Percentiles rank a stretch among this genome's conserved stretches.
Conservation (phyloP, 2,888 invertebrate genomes). For the Orthonychiurus folsomi region DNA sequence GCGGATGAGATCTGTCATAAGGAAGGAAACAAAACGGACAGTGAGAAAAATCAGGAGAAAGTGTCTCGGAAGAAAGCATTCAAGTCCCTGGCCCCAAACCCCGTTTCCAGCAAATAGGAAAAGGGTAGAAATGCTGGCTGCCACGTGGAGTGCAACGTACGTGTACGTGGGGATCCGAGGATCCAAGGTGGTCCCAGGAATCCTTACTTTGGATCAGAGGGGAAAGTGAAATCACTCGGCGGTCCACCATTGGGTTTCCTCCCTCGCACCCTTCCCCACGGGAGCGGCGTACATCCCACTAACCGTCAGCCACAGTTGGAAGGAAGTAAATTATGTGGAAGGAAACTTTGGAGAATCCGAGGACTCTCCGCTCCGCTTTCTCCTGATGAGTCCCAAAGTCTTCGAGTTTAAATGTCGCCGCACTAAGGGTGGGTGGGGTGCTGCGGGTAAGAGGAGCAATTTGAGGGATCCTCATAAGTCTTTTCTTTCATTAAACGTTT, state of each 20-base stretch:
- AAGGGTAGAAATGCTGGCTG: too few relatives aligned
- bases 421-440: neutral
- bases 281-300: slow-evolving; percentile 2
- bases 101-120: too few relatives aligned
- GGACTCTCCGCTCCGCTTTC: too few relatives aligned
- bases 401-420: neutral
- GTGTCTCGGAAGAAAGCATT: neutral
- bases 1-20: slow-evolving; percentile 14
- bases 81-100: slow-evolving; percentile 2
- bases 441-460: neutral
- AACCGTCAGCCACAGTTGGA: slow-evolving; percentile 1
- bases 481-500: slow-evolving; percentile 1
- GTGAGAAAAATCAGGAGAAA: slow-evolving; percentile 1
- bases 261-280: neutral
- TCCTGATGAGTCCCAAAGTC: neutral
- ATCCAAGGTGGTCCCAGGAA: too few relatives aligned
- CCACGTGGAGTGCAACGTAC: too few relatives aligned
- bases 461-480: slow-evolving; percentile 1
- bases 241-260: neutral
- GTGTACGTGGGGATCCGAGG: too few relatives aligned
- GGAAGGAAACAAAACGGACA: slow-evolving; percentile 5
- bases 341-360: neutral
- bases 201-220: too few relatives aligned
- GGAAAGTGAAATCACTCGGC: too few relatives aligned
- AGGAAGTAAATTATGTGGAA: slow-evolving; percentile 5